Evolutionary conservation across 2,888 invertebrate species (phyloP).

Genomic region (Stenodera caucasica): DNA sequence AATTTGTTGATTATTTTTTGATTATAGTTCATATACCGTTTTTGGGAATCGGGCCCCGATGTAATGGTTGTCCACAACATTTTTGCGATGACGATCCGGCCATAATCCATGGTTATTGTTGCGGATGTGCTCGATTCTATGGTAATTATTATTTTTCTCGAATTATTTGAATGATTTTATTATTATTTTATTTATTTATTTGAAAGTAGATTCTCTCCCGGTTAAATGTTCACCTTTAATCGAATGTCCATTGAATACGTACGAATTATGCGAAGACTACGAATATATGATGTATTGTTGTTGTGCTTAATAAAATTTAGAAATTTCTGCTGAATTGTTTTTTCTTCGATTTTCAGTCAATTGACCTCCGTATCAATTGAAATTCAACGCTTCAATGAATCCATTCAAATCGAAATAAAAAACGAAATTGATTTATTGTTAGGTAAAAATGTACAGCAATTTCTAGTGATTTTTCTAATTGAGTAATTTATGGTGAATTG

Average conservation of each 20-base stretch:
- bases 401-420: background rate
- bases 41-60: constrained; percentile 59
- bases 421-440: background rate
- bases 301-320: constrained; percentile 46
- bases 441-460: no score
- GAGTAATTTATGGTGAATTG: no score
- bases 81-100: constrained; percentile 65
- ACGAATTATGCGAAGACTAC: constrained; percentile 64
- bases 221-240: constrained; percentile 60
- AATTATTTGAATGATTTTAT: background rate
- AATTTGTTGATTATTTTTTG: no score
- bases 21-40: constrained; percentile 59
- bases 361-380: background rate
- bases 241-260: constrained; percentile 61
- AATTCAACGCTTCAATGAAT: constrained; percentile 4
- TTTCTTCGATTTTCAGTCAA: background rate
- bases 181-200: background rate
- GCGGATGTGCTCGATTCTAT: constrained; percentile 62
- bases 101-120: constrained; percentile 66
- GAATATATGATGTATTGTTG: constrained; percentile 69
- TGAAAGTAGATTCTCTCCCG: constrained; percentile 59
- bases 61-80: constrained; percentile 62
- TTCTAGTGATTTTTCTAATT: no score
- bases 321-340: background rate
- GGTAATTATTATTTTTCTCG: constrained; percentile 53